Conservation (phyloP, 35 echinoderm and acorn worm genomes). For the Acanthaster planci region DNA sequence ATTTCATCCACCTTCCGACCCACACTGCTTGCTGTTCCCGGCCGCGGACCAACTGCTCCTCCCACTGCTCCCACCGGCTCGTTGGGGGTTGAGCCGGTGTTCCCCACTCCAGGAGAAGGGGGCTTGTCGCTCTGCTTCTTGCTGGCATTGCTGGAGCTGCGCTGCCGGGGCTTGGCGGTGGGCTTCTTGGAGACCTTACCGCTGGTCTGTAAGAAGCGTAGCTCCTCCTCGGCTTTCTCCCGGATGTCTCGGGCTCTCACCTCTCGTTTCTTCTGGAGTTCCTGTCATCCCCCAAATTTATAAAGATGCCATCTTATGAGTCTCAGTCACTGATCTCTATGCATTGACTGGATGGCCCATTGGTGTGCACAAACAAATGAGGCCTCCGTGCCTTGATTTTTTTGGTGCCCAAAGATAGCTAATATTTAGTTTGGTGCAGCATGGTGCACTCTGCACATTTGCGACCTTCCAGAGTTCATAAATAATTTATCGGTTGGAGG, state of each 20-base stretch:
- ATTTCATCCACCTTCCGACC: constrained; percentile 90
- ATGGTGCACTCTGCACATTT: no score
- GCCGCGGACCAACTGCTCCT: constrained; percentile 38
- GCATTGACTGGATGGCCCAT: no score
- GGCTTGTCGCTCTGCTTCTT: constrained; percentile 33
- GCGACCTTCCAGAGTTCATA: no score
- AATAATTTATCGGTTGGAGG: no score
- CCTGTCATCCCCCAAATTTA: background rate
- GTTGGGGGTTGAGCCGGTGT: background rate
- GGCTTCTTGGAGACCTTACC: constrained; percentile 94
- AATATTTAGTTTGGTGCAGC: no score
- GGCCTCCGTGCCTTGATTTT: no score
- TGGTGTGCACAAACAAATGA: no score
- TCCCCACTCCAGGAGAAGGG: background rate
- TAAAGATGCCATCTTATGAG: no score
- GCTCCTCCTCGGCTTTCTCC: constrained; percentile 82
- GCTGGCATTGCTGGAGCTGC: constrained; percentile 32
- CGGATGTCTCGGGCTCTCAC: constrained; percentile 79
- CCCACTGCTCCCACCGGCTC: background rate
- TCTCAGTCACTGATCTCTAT: no score
- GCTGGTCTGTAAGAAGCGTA: constrained; percentile 80
- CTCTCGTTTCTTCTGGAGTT: constrained; percentile 45
- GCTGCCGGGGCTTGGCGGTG: constrained; percentile 18
- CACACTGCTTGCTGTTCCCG: constrained; percentile 79
- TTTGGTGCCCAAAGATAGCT: no score